Conservation (phyloP, 2,797 vertebrate species). For the Emys orbicularis region DNA sequence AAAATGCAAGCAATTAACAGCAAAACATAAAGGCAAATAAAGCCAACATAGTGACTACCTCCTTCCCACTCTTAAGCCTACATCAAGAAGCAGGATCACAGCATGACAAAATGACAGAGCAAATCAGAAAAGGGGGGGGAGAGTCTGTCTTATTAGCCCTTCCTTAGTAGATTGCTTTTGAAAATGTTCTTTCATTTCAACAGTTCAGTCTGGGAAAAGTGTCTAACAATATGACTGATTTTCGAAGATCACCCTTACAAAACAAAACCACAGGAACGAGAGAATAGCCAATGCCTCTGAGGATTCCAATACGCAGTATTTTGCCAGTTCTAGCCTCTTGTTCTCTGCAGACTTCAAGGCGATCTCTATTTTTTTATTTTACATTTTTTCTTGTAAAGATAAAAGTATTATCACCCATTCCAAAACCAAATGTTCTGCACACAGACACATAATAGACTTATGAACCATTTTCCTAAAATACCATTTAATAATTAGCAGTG, state of each 20-base stretch:
- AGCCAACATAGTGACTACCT: neutral
- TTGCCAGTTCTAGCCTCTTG: neutral
- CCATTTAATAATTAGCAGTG: neutral
- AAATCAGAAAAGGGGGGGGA: fast-evolving
- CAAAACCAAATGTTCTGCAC: neutral
- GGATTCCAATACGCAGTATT: neutral
- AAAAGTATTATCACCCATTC: neutral
- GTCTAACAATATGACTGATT: neutral
- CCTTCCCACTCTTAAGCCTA: fast-evolving
- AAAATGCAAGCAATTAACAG: neutral
- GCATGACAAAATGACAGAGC: neutral
- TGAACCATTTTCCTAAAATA: neutral
- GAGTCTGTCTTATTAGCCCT: neutral
- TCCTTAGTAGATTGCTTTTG: neutral
- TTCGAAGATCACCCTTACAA: neutral
- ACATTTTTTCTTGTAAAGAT: neutral
- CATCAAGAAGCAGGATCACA: neutral
- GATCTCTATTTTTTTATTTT: neutral
- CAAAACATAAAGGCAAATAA: neutral
- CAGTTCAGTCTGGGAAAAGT: neutral
- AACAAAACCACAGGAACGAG: neutral
- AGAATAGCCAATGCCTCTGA: neutral
- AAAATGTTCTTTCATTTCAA: neutral
- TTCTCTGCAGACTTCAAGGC: neutral
- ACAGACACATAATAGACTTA: neutral